Percentiles rank a stretch among this genome's conserved stretches.
Evolutionary conservation across 2,797 vertebrate genomes (phyloP).

Genomic region (Phrynocephalus vlangalii): DNA sequence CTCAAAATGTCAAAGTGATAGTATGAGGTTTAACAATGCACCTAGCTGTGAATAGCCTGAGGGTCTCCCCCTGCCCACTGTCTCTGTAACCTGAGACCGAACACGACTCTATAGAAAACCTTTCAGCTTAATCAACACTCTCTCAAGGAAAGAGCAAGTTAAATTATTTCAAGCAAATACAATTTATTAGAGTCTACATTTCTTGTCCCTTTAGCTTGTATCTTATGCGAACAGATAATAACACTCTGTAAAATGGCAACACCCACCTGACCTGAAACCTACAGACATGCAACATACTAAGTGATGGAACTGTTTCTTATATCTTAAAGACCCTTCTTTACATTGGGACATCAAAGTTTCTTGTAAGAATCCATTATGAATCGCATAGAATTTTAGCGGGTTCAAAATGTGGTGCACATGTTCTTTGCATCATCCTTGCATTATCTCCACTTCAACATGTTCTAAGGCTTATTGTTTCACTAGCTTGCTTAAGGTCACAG

Average conservation of each 20-base stretch:
- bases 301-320: background rate
- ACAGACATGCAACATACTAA: background rate
- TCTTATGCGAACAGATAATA: background rate
- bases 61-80: conserved; percentile 68
- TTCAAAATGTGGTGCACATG: background rate
- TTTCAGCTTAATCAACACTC: conserved; percentile 64
- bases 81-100: conserved; percentile 75
- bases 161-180: conserved; percentile 52
- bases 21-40: conserved; percentile 80
- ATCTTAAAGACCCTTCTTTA: background rate
- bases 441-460: background rate
- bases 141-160: conserved; percentile 67
- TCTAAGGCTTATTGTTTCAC: background rate
- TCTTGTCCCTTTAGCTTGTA: conserved; percentile 20
- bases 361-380: background rate
- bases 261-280: background rate
- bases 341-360: background rate
- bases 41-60: conserved; percentile 75
- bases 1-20: conserved; percentile 82
- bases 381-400: background rate
- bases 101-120: conserved; percentile 59
- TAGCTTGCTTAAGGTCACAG: background rate
- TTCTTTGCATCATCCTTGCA: background rate
- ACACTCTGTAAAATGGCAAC: conserved; percentile 36
- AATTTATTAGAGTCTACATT: conserved; percentile 53